Evolutionary conservation across 2,797 vertebrate species (phyloP), one percentile per base, ranked within the genome.

Genomic region (Chelidonichthys spinosus): DNA sequence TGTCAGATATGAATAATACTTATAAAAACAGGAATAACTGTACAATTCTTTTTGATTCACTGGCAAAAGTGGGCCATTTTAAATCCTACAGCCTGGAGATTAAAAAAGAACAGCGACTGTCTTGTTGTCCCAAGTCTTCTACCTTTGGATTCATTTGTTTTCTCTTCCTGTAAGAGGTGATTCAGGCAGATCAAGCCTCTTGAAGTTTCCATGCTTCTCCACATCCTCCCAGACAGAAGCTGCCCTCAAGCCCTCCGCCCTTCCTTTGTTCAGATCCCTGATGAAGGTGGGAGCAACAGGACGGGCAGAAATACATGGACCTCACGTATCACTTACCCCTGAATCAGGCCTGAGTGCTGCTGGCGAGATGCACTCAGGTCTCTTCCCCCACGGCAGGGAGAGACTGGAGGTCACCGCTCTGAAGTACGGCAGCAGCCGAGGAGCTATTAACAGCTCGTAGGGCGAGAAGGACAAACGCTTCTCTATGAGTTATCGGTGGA

Each of bases 401-500:
- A 82, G 79, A 83, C 68, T 72, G 62, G 79, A 89, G 89, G 85
- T 83, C 78, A 82, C 63, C 49, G 63, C 79, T 85, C 78, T 81
- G 64, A 89, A 78, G 64, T 58, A 65, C 83, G 80, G 81, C 72
- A 76, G 83, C 72, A 25, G 25, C 66, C 67, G 60, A 49, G 53
- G 84, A 88, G 87, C 76, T 79, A 71, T 56, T 72, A 80, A 71
- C 70, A 81, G 86, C 88, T 86, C 79, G 33, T 18, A 67, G 81
- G 69, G 69, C 59, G 59, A 69, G 39, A 58, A 55, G 72, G 61
- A 79, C 72, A 68, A 74, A 58, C n/a, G 49, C 46, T 78, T 66
- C 76, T 93, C 96, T 98, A 99, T 3, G 96, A 98, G 93, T 97
- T 97, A 92, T 98, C 96, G 62, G 97, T 92, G n/a, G 96, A 94